Evolutionary conservation across 2,888 invertebrate genomes (phyloP).

Genomic region (Metalampra italica): DNA sequence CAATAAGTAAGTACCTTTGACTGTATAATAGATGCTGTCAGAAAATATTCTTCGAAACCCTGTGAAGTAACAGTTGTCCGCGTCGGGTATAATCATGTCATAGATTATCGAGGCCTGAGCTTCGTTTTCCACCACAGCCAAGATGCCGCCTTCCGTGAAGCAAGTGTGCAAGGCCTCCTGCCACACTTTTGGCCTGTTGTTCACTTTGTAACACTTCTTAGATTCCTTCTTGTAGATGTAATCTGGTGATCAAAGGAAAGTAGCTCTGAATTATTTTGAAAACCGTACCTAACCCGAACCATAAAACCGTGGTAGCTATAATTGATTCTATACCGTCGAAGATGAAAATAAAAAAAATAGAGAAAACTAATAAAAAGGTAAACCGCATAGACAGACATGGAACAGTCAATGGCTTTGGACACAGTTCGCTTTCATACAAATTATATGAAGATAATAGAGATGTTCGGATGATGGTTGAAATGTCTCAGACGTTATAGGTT

Average conservation of each 20-base stretch:
- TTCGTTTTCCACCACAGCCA: constrained; percentile 13
- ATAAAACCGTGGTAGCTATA: too few species aligned
- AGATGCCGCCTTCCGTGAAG: constrained; percentile 24
- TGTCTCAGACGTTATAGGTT: too few species aligned
- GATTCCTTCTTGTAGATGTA: constrained; percentile 20
- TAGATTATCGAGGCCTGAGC: constrained; percentile 11
- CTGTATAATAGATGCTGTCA: constrained; percentile 1
- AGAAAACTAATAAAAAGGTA: too few species aligned
- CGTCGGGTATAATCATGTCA: neutral
- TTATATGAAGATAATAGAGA: too few species aligned
- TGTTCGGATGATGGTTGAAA: too few species aligned
- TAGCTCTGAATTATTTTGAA: too few species aligned
- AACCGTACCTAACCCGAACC: too few species aligned
- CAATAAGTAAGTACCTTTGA: neutral
- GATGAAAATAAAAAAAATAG: too few species aligned
- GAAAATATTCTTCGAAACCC: neutral
- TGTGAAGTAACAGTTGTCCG: neutral
- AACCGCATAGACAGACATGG: too few species aligned
- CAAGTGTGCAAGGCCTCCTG: constrained; percentile 23
- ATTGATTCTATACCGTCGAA: too few species aligned
- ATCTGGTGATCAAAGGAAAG: constrained; percentile 14
- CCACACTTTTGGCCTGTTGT: constrained; percentile 18
- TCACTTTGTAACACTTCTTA: constrained; percentile 26
- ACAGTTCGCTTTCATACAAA: too few species aligned
- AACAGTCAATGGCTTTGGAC: too few species aligned